Evolutionary conservation across 2,797 vertebrate species (phyloP), one percentile per base, ranked within the genome.

Genomic region (Chloroceryle amazona): DNA sequence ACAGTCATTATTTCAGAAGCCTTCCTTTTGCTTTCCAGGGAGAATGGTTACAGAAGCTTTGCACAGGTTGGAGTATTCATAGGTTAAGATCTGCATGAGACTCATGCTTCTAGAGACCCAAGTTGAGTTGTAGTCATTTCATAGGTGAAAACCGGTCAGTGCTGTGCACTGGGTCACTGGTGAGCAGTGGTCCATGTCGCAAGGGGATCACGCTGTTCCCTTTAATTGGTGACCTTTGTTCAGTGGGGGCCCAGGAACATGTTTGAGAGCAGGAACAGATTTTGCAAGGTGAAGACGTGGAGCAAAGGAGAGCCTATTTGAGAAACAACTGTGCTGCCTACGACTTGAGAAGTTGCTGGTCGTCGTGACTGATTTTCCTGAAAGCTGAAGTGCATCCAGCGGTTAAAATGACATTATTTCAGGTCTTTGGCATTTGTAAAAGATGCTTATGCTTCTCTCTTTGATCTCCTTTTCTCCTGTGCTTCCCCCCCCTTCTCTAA

Each of bases 391-490:
- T 51, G 71, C 61, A 44, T 90, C 90, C 1, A 5, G 47, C 35
- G 73, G 81, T 68, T 89, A 65, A 85, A 95, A 71, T 82, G 39
- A 87, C 68, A 44, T 89, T 74, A 87, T 83, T 89, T 78, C 70
- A 72, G 65, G 60, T 71, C 71, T 92, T 89, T 55, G 71, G 35
- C 74, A 54, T 81, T 90, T 91, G 74, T 61, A 78, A 87, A 90
- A 74, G 57, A 35, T 87, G 44, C 35, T 90, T 5, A 3, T 62
- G 57, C 47, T 29, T 74, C 41, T 67, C 7, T 68, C 41, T 86
- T 52, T 86, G 25, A 22, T 95, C 66, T 93, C 33, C 16, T 81
- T 83, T 90, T 86, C 47, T 90, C 73, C 39, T 3, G 2, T 41
- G 19, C 35, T 54, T 46, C 11, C 15, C 5, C 19, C 6, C 33